Evolutionary conservation across 2,888 invertebrate genomes (phyloP).

Genomic region (Suillia variegata): DNA sequence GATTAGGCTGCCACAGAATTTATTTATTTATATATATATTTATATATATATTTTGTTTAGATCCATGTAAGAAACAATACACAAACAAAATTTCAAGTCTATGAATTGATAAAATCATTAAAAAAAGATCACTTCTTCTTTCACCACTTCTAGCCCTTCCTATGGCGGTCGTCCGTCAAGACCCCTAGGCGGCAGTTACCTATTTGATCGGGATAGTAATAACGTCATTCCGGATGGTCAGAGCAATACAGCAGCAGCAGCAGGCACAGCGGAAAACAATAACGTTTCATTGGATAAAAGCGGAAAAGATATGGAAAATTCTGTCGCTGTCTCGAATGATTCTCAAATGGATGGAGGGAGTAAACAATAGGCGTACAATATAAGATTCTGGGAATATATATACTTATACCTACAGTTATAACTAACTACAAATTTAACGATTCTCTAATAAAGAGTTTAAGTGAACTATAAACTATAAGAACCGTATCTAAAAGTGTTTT

Average conservation of each 20-base stretch:
- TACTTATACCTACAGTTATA: no score
- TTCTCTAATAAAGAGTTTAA: not conserved
- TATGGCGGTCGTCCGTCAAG: conserved; percentile 57
- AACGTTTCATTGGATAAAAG: not conserved
- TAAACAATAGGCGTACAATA: not conserved
- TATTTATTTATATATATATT: no score
- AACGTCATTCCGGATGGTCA: conserved; percentile 39
- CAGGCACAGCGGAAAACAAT: conserved; percentile 21
- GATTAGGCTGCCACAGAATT: not conserved
- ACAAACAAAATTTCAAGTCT: not conserved
- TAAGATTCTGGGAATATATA: no score
- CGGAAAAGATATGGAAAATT: not conserved
- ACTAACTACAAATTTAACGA: not conserved
- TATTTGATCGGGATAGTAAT: conserved; percentile 57
- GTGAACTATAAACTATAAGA: no score
- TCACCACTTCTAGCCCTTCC: conserved; percentile 61
- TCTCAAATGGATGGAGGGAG: no score
- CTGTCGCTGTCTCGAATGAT: not conserved
- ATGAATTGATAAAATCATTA: conserved; percentile 51
- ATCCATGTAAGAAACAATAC: not conserved
- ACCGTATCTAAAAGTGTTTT: not conserved
- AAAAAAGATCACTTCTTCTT: conserved; percentile 58
- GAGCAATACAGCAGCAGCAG: conserved; percentile 33
- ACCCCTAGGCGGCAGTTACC: conserved; percentile 58
- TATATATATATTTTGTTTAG: no score